Base-by-base conservation (phyloP, 2,113 vertebrate species). In the Tragelaphus strepsiceros region DNA sequence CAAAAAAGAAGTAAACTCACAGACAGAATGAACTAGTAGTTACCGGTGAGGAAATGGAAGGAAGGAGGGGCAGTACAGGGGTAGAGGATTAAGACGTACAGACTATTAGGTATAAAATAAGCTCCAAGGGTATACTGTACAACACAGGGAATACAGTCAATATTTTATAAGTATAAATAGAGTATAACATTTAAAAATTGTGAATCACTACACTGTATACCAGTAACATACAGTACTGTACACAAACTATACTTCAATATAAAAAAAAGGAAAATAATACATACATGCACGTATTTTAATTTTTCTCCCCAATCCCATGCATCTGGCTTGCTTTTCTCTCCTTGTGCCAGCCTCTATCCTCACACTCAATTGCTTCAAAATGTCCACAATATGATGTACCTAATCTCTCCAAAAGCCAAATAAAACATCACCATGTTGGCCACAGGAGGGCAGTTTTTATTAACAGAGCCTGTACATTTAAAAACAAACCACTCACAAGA, bases 361-460 rank as follows among this genome's bases (percentile, higher is more conserved):
- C 28, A 92, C 2, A 71, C 21, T 53, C 13, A 71, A 64, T 8
- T 64, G 49, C 61, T 88, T 91, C 74, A 91, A 88, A 84, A 82
- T 88, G 77, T 95, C 62, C 49, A 95, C 53, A 46, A 49, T 84
- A 84, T 74, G 91, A 91, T 13, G 59, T 26, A 62, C 7, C 32
- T 26, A 82, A 78, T 54, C 21, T 49, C 51, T 80, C 54, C 30
- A 49, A 67, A 35, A 85, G 28, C 14, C 71, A 59, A 56, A 53
- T 24, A 90, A 92, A 87, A 51, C 12, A 6, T 30, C 12, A 7
- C 49, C 17, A 64, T 81, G 11, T 10, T 39, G 51, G 88, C 80
- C 95, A 94, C 83, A 30, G 43, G 91, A 92, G 71, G 91, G 85
- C 74, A 93, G 91, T 61, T 90, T 83, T 94, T 43, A 87, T 32